Percentiles rank a stretch among this genome's conserved stretches.
These are phyloP conservation scores for Sebastes melanostomus DNA, from an alignment of 2,797 vertebrate species.

Conservation along the genomic window DNA sequence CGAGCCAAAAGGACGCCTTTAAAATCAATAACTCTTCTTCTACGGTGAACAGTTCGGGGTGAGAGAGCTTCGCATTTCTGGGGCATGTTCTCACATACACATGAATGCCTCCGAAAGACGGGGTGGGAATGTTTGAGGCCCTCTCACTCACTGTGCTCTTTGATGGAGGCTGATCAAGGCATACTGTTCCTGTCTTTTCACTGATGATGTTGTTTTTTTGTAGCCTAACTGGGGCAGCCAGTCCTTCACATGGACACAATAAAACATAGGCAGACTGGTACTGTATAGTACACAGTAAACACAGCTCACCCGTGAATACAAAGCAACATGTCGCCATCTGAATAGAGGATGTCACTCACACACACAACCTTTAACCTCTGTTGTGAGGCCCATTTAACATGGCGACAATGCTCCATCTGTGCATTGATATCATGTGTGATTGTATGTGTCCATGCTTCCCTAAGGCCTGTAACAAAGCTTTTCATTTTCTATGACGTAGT, in stretches of 20 bases:
- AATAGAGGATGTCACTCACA: constrained; percentile 1
- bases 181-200: constrained; percentile 21
- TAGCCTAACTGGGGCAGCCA: constrained; percentile 51
- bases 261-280: constrained; percentile 10
- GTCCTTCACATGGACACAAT: constrained; percentile 39
- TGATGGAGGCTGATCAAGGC: constrained; percentile 17
- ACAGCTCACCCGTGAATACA: constrained; percentile 8
- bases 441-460: not conserved
- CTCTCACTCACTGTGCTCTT: not conserved
- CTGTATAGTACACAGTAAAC: not conserved
- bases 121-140: constrained; percentile 44
- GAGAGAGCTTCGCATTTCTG: constrained; percentile 13
- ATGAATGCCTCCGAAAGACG: constrained; percentile 11
- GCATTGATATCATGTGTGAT: constrained; percentile 24
- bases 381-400: constrained; percentile 14
- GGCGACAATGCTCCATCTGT: constrained; percentile 50
- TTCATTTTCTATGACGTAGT: not conserved
- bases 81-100: constrained; percentile 15
- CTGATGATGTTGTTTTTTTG: constrained; percentile 25
- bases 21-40: not conserved
- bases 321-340: constrained; percentile 18
- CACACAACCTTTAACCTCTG: not conserved
- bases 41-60: not conserved
- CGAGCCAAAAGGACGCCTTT: not conserved
- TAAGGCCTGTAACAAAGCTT: not conserved